Conservation (phyloP, 2,888 invertebrate species). For the Lordiphosa andalusiaca region DNA sequence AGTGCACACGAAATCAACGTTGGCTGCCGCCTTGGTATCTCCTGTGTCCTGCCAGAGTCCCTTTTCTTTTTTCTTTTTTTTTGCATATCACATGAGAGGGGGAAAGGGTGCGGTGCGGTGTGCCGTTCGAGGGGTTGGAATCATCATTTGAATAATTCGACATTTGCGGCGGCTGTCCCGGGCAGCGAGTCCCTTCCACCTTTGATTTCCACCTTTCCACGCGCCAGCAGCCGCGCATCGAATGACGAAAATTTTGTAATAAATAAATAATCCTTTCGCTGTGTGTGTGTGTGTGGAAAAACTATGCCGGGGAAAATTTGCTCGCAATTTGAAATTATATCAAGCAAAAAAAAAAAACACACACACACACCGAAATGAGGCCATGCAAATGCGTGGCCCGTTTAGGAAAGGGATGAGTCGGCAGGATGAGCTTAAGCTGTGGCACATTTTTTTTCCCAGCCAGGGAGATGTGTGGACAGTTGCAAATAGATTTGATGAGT, state of each 20-base stretch:
- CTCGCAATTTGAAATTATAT: constrained; percentile 71
- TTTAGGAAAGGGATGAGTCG: constrained; percentile 1
- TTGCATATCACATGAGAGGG: constrained; percentile 54
- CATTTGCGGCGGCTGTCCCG: constrained; percentile 64
- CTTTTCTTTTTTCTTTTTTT: constrained; percentile 47
- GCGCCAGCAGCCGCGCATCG: constrained; percentile 65
- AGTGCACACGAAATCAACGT: constrained; percentile 25
- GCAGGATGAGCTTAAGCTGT: constrained; percentile 10
- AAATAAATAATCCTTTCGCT: constrained; percentile 68
- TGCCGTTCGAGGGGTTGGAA: constrained; percentile 58
- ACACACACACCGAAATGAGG: too few relatives aligned
- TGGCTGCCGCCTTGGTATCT: constrained; percentile 26
- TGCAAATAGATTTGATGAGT: constrained; percentile 18
- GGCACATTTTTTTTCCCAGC: constrained; percentile 7
- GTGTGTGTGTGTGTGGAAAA: constrained; percentile 41
- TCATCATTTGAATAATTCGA: constrained; percentile 73
- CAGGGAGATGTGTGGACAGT: constrained; percentile 21
- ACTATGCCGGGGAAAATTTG: constrained; percentile 67
- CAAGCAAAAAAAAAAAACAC: constrained; percentile 36
- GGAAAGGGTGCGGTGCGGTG: constrained; percentile 26
- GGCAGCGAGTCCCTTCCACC: constrained; percentile 33
- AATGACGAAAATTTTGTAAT: constrained; percentile 74
- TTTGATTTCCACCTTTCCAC: constrained; percentile 63
- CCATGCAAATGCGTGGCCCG: constrained; percentile 69
- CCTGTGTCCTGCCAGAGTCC: constrained; percentile 42